Conservation (phyloP, 2,888 invertebrate species). For the Spilarctia lutea region DNA sequence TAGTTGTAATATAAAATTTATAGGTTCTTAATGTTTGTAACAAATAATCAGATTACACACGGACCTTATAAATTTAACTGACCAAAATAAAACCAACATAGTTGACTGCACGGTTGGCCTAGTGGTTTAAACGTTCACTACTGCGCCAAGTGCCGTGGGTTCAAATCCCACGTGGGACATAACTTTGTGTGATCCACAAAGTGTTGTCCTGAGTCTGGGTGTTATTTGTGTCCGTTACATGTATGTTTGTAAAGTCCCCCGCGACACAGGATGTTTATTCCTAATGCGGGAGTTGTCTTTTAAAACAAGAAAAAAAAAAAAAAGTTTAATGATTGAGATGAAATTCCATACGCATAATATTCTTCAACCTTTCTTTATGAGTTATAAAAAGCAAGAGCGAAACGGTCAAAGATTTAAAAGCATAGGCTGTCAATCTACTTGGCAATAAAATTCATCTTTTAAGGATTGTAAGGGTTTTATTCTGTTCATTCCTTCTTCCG, state of each 20-base stretch:
- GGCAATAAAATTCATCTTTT: conserved; percentile 31
- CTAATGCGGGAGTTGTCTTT: no score
- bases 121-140: no score
- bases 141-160: no score
- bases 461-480: conserved; percentile 36
- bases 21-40: conserved; percentile 2
- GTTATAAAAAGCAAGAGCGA: neutral
- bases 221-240: no score
- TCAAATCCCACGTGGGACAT: no score
- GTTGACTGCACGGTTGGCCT: no score
- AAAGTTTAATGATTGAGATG: neutral
- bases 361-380: neutral
- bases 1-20: neutral
- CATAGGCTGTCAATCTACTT: conserved; percentile 13
- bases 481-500: conserved; percentile 46
- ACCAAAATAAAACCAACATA: neutral
- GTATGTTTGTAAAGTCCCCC: no score
- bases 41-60: neutral
- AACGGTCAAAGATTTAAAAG: neutral
- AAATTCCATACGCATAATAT: neutral
- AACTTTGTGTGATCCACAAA: no score
- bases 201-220: no score
- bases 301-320: no score
- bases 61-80: neutral
- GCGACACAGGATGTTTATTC: no score